Conservation (phyloP, 2,888 invertebrate genomes). For the Byasa hedistus region DNA sequence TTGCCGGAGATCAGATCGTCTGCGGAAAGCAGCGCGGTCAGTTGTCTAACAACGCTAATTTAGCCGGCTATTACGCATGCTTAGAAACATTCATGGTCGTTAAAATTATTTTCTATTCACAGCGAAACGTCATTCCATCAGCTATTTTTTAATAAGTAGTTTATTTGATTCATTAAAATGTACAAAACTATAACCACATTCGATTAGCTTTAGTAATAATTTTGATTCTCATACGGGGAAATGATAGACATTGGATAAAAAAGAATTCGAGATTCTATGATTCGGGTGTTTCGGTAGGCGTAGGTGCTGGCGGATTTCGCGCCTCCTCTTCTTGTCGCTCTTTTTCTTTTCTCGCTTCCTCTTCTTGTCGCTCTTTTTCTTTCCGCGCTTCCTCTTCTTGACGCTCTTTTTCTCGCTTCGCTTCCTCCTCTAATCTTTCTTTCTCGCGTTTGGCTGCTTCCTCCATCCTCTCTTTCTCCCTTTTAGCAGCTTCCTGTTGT, state of each 20-base stretch:
- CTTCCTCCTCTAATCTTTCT: slow-evolving; percentile 37
- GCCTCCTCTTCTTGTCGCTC: slow-evolving; percentile 32
- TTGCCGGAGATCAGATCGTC: slow-evolving; percentile 92
- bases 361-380: slow-evolving; percentile 36
- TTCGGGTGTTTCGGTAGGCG: slow-evolving; percentile 25
- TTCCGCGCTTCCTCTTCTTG: slow-evolving; percentile 39
- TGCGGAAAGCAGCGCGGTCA: slow-evolving; percentile 71
- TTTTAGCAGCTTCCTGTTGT: slow-evolving; percentile 35
- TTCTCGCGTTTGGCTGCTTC: slow-evolving; percentile 34
- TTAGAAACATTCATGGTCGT: slow-evolving; percentile 24
- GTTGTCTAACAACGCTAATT: slow-evolving; percentile 37
- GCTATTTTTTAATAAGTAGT: slow-evolving; percentile 53
- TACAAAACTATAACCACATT: slow-evolving; percentile 27
- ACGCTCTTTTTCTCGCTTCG: slow-evolving; percentile 40
- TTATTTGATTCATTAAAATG: slow-evolving; percentile 46
- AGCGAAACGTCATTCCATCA: slow-evolving; percentile 70
- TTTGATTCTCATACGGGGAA: no score
- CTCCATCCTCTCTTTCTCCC: slow-evolving; percentile 51
- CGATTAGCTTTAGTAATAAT: not conserved
- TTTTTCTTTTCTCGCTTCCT: no score
- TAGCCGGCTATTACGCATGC: slow-evolving; percentile 51
- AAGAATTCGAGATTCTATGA: slow-evolving; percentile 4
- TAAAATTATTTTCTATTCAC: slow-evolving; percentile 27
- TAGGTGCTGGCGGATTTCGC: slow-evolving; percentile 30
- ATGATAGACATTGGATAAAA: no score